Base-by-base conservation (phyloP, 2,888 invertebrate genomes). In the Agonopterix alstromeriana region DNA sequence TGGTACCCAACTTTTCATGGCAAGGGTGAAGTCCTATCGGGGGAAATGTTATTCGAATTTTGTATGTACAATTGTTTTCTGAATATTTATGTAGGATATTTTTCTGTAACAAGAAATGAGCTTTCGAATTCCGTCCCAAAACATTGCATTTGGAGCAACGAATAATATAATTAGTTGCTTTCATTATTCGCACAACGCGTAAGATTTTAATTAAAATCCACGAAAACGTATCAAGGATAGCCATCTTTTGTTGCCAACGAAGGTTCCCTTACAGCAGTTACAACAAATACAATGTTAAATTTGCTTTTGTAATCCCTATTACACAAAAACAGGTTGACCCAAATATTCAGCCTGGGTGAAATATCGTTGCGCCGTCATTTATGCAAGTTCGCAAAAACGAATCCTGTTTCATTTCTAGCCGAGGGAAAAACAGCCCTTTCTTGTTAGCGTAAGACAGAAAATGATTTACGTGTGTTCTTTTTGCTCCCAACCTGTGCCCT, bases 281-380 rank as follows among this genome's bases (percentile, higher is more conserved):
- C 73, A 81, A 62, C 81, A 79, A 79, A 82, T 83, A 83, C 77
- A 82, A 83, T 76, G 80, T 79, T 76, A 77, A 83, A 83, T 84
- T 82, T 82, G 78, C 84, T 84, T 82, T 77, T 82, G 80, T 82
- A 80, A 84, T 83, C 75, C 77, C 74, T 70, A 81, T 84, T 84
- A 84, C 77, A 80, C 81, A 87, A 87, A 86, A 86, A 82, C 86
- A 86, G 79, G 81, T 84, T 85, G 86, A 86, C 87, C 87, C 81
- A 80, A 88, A 87, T 87, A 82, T 82, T 77, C 77, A 71, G 70
- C 68, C 73, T 73, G 68, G 72, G 78, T 83, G 74, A 84, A 84
- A 85, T 82, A 87, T 83, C 75, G 82, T 75, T 75, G 77, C 73
- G 75, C 68, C 73, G 77, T 80, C 82, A 78, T 85, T 84, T 83